Percentiles rank a stretch among this genome's conserved stretches.
Conservation (phyloP, 2,888 invertebrate species). For the Zelleria hepariella region DNA sequence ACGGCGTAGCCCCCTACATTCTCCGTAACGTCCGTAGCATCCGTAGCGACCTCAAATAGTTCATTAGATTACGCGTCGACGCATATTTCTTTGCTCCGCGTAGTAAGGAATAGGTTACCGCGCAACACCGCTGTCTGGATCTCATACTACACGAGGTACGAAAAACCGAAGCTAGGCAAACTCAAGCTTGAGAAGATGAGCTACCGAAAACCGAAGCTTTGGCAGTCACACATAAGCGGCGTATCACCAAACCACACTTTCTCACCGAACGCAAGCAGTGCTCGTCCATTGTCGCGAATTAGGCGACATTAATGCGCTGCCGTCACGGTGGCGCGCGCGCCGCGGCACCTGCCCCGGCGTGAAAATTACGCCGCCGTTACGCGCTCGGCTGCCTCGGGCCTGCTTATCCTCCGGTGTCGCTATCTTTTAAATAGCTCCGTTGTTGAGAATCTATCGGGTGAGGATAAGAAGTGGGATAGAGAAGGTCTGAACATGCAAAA, state of each 20-base stretch:
- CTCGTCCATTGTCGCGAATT: slow-evolving; percentile 65
- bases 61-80: no score
- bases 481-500: neutral
- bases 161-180: no score
- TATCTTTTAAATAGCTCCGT: slow-evolving; percentile 45
- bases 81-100: no score
- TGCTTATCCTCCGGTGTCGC: slow-evolving; percentile 25
- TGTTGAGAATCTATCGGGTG: slow-evolving; percentile 34
- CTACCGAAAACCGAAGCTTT: neutral
- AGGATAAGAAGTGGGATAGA: neutral
- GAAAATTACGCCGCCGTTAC: slow-evolving; percentile 66
- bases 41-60: no score
- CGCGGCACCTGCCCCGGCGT: slow-evolving; percentile 31
- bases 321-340: slow-evolving; percentile 50
- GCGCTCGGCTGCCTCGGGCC: slow-evolving; percentile 47
- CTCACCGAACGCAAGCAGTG: neutral
- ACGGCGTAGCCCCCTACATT: no score
- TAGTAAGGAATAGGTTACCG: no score
- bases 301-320: slow-evolving; percentile 63
- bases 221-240: neutral
- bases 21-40: no score
- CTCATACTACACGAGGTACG: no score
- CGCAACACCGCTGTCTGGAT: no score
- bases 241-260: neutral
- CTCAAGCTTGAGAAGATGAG: no score